Conservation (phyloP, 2,797 vertebrate genomes). For the Anguilla anguilla region DNA sequence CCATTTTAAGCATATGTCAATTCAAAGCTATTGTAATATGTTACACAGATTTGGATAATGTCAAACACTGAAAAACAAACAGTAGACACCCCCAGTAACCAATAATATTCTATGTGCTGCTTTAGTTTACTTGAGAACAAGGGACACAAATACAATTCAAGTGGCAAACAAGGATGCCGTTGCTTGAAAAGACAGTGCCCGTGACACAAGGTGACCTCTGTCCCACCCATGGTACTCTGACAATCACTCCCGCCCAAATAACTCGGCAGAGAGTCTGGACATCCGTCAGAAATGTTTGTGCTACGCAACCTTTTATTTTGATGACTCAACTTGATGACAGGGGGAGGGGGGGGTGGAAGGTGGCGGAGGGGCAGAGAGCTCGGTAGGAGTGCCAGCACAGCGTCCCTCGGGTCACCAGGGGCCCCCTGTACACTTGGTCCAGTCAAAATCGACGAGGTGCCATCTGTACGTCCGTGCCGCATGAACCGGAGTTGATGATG, state of each 20-base stretch:
- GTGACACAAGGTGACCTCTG: conserved; percentile 24
- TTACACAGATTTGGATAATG: conserved; percentile 45
- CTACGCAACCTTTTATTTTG: conserved; percentile 54
- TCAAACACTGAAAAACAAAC: conserved; percentile 33
- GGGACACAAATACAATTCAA: conserved; percentile 58
- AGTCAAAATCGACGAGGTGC: neutral
- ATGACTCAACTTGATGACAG: conserved; percentile 31
- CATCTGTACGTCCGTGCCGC: neutral
- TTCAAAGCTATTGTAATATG: conserved; percentile 63
- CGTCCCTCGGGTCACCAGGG: neutral
- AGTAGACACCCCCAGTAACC: conserved; percentile 42
- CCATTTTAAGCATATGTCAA: conserved; percentile 54
- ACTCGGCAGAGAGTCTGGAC: conserved; percentile 13
- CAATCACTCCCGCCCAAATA: neutral
- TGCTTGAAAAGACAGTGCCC: neutral
- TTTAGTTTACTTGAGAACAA: conserved; percentile 34
- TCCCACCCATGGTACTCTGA: neutral
- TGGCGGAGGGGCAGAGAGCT: neutral
- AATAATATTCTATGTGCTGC: conserved; percentile 46
- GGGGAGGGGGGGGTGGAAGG: no score
- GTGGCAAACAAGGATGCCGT: neutral
- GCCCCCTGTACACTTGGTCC: neutral
- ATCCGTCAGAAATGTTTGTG: conserved; percentile 50
- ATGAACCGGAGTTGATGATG: conserved; percentile 32
- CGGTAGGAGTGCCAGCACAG: neutral